A percentile compares a stretch with the other conserved stretches of the same genome.
Evolutionary conservation across 2,113 vertebrate genomes (phyloP).

Genomic region (Prinia subflava): DNA sequence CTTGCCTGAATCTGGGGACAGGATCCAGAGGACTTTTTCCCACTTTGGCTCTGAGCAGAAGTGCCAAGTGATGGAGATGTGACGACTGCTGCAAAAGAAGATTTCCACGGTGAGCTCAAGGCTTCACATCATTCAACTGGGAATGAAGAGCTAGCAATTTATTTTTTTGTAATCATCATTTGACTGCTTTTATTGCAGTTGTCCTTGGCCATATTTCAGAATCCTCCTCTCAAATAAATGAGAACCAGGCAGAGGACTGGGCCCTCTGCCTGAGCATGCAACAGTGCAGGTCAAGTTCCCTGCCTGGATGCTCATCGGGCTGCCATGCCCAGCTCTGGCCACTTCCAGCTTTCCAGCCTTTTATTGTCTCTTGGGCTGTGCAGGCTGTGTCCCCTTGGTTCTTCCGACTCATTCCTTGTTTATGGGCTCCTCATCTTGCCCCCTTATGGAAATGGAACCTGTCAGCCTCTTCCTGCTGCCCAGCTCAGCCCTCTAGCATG

Average conservation of each 20-base stretch:
- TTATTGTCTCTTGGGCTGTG: neutral
- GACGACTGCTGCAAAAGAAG: neutral
- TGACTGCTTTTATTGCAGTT: neutral
- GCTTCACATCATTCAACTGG: neutral
- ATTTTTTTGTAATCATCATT: neutral
- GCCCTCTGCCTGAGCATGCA: rapidly evolving
- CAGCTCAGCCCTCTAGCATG: neutral
- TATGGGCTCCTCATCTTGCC: neutral
- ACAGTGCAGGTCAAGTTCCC: neutral
- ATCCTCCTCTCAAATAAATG: neutral
- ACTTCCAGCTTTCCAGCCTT: neutral
- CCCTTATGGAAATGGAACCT: neutral
- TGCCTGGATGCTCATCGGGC: neutral
- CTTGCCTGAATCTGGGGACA: neutral
- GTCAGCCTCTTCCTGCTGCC: neutral
- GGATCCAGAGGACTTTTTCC: neutral
- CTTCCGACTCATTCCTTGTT: neutral
- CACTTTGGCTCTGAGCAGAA: neutral
- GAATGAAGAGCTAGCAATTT: neutral
- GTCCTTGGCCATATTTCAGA: neutral
- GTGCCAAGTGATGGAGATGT: neutral
- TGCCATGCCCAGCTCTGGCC: neutral
- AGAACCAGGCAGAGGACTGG: neutral
- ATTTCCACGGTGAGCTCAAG: neutral
- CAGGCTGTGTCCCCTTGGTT: neutral